Evolutionary conservation across 53 echinoderm and acorn worm genomes (phyloP), one percentile per base, ranked within the genome.

Genomic region (Pentamera pediparva): DNA sequence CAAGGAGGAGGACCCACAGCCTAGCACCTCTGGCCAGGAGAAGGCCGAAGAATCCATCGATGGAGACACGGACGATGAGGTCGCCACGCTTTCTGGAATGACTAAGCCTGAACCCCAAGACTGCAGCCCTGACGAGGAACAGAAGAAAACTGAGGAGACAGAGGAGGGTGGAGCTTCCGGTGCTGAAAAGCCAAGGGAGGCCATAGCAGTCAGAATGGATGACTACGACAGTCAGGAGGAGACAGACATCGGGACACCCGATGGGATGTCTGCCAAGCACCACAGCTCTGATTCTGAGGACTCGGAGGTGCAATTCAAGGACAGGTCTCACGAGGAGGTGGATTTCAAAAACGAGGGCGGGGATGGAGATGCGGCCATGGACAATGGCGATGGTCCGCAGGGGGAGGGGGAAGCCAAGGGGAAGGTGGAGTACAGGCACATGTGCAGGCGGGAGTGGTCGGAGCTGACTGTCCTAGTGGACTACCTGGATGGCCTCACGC

Each of bases 361-460:
- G 33, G 35, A 45, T 12, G 35, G 21, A 0, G 26, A n/a, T 12
- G 67, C 69, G 55, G 79, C 69, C 24, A 7, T 28, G 32, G 11
- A 57, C 28, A 52, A 5, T 5, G 52, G 19, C 6, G 58, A 57
- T 32, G 17, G 10, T 4, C 30, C 29, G 4, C 26, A 73, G 2
- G 72, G 39, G 52, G 79, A 82, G 18, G 77, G 74, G 18, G 80
- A 83, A 29, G 45, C 60, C 3, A 76, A 83, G 21, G 12, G 56
- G 22, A 76, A 77, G 65, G 32, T 40, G 2, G 74, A 71, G 9
- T 53, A 86, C 24, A 35, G 69, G 19, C 86, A 82, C 51, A 59
- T 98, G 61, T 86, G 88, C 31, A 79, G 80, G 35, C 75, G 70
- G 28, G 98, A 98, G 78, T 71, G 88, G 81, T 73, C 80, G 11